Conservation (phyloP, 1,140 invertebrate species). For the Brachystomella parvula region DNA sequence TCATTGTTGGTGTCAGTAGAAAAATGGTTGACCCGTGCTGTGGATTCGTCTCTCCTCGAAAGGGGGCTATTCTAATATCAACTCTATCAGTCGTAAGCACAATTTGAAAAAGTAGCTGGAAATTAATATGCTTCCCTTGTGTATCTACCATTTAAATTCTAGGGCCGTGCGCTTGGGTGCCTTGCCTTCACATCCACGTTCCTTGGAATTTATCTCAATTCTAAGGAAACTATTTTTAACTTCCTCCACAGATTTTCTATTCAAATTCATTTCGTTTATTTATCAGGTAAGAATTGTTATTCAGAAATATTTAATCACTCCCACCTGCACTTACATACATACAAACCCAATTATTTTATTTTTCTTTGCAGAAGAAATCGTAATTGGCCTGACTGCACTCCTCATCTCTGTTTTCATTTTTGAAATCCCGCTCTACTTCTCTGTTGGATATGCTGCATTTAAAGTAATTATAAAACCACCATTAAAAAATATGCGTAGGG, state of each 20-base stretch:
- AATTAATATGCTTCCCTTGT: not conserved
- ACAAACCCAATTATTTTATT: not conserved
- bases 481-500: not conserved
- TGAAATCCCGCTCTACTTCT: not conserved
- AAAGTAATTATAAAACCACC: not conserved
- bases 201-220: not conserved
- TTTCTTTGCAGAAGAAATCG: not conserved
- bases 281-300: not conserved
- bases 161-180: not conserved
- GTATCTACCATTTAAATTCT: not conserved
- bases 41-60: not conserved
- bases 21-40: not conserved
- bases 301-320: not conserved
- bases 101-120: not conserved
- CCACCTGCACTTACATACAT: too few relatives aligned
- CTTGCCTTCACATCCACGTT: not conserved
- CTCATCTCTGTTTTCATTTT: not conserved
- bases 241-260: not conserved
- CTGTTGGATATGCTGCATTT: not conserved
- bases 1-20: too few relatives aligned
- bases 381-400: not conserved
- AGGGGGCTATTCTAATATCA: not conserved
- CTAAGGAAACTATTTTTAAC: not conserved
- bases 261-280: not conserved
- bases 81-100: not conserved